Percentiles rank a stretch among this genome's conserved stretches.
Conservation (phyloP, 1,140 invertebrate species). For the Cotesia typhae region DNA sequence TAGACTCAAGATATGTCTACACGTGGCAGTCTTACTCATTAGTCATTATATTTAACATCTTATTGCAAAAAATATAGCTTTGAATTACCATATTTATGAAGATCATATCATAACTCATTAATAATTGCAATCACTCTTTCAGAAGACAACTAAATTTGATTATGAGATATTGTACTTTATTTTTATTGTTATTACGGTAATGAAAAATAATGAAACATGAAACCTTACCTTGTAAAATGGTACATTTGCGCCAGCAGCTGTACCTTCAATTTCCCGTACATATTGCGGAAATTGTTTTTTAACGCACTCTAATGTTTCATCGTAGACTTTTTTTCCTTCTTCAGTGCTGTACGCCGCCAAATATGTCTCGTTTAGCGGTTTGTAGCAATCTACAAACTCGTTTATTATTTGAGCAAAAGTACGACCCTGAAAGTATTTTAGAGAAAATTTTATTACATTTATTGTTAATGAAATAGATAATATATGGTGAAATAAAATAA, state of each 20-base stretch:
- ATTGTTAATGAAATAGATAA: slow-evolving; percentile 6
- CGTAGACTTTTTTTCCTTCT: slow-evolving; percentile 75
- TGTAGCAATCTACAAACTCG: slow-evolving; percentile 71
- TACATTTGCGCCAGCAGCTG: slow-evolving; percentile 82
- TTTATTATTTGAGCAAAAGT: slow-evolving; percentile 80
- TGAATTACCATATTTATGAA: neutral
- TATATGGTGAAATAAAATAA: neutral
- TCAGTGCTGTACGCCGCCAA: slow-evolving; percentile 76
- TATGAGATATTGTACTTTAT: slow-evolving; percentile 30
- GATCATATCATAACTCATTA: neutral
- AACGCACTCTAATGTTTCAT: slow-evolving; percentile 75
- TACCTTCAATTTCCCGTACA: slow-evolving; percentile 82
- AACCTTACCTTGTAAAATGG: slow-evolving; percentile 78
- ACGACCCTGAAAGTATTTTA: slow-evolving; percentile 72
- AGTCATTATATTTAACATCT: neutral
- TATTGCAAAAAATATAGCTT: neutral
- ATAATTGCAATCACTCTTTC: too few species aligned
- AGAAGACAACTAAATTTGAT: too few species aligned
- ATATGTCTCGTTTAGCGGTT: slow-evolving; percentile 73
- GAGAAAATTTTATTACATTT: slow-evolving; percentile 34
- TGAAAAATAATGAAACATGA: neutral
- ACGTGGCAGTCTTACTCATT: neutral
- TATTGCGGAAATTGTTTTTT: slow-evolving; percentile 82
- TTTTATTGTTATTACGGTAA: slow-evolving; percentile 19
- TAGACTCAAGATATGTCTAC: neutral